phyloP scores from a whole-genome alignment of 2,113 vertebrate species.

The Athene cunicularia region DNA sequence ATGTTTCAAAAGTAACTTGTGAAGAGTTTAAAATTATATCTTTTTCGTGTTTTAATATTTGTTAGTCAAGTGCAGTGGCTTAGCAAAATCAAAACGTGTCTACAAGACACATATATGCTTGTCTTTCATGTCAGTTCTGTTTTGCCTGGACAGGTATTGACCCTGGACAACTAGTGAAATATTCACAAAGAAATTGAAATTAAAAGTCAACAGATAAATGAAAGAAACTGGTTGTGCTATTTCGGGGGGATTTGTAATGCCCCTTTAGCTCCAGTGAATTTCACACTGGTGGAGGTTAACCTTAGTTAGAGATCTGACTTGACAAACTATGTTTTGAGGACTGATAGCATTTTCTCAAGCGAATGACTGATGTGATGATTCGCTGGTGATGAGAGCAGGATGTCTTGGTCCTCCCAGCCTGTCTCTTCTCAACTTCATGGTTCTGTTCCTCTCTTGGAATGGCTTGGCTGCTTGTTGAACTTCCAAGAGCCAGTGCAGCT shows the following conservation, averaged over 20 bases:
- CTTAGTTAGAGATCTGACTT: neutral
- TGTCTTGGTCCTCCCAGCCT: neutral
- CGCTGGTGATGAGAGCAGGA: neutral
- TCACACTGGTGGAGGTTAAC: neutral
- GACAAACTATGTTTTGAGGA: neutral
- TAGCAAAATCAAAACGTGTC: neutral
- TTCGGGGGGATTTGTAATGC: neutral
- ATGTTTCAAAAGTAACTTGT: neutral
- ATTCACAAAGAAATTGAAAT: neutral
- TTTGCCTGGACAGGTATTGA: neutral
- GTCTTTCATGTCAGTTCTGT: neutral
- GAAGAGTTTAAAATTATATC: neutral
- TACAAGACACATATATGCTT: neutral
- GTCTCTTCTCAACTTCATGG: neutral
- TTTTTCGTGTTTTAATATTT: neutral
- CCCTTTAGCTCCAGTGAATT: neutral
- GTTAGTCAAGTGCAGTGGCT: neutral
- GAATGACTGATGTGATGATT: neutral
- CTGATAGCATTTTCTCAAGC: neutral
- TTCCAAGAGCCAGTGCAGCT: neutral
- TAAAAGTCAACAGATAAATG: neutral
- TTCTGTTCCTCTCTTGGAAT: neutral
- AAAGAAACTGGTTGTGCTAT: neutral
- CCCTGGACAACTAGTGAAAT: neutral
- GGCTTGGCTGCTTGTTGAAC: neutral